Evolutionary conservation across 1,140 invertebrate species (phyloP), one percentile per base, ranked within the genome.

Genomic region (Drosophila sechellia): DNA sequence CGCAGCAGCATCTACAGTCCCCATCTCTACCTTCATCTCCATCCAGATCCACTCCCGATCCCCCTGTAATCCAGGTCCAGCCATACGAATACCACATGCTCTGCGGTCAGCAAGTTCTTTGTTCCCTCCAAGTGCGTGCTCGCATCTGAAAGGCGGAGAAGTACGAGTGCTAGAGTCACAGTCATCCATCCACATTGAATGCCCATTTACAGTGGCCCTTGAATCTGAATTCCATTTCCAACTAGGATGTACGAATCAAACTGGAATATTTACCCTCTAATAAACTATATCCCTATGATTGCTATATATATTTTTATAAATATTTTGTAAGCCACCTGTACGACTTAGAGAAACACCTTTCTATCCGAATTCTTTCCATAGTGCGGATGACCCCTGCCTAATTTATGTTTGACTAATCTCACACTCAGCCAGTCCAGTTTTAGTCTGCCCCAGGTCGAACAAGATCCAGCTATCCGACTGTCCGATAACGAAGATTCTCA

Each of bases 91-190:
- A 61, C 68, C 79, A 73, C 70, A 85, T 79, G 83, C 65, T 69
- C 75, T 68, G 78, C 75, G 81, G 81, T 86, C 81, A 86, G 83
- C 81, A 86, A 68, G 70, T 87, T 87, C 83, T 86, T 86, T 86
- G 81, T 86, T 79, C 69, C 37, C 56, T 39, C 15, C 60, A 75
- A 71, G 31, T 81, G 81, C 79, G 83, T 79, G 75, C 45, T 49
- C 54, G 48, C 53, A 61, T 74, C 59, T 65, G 48, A 35, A 46
- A 57, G 71, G 37, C 13, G 13, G n/a, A 17, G 40, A 15, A 42
- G 56, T 60, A 70, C 54, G 20, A 46, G 17, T 25, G 37, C 13
- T 2, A 37, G 11, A 37, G 74, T 70, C 43, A 52, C n/a, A 48
- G 61, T 65, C 42, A 48, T 48, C 22, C 12, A n/a, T 37, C 31